phyloP scores from a whole-genome alignment of 2,113 vertebrate genomes.

The Emydocephalus ijimae region DNA sequence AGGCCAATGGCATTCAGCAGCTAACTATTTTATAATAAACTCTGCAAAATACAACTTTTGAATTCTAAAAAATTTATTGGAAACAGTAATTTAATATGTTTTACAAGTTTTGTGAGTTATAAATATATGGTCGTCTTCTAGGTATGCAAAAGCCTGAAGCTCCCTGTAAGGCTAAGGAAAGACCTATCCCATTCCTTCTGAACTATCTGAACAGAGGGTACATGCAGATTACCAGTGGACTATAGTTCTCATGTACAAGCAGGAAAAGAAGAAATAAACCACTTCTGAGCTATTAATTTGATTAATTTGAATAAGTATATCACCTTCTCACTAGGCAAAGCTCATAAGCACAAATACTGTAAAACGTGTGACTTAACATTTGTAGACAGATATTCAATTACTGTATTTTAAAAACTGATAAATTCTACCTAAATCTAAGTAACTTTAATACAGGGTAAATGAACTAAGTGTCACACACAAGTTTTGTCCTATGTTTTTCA shows the following conservation, averaged over 20 bases:
- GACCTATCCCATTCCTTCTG: neutral
- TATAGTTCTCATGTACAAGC: neutral
- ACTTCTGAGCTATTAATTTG: neutral
- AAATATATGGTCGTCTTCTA: slow-evolving; percentile 4
- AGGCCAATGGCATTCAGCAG: neutral
- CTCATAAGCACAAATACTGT: neutral
- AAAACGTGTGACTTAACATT: slow-evolving; percentile 53
- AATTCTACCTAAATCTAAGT: slow-evolving; percentile 40
- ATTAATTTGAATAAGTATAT: neutral
- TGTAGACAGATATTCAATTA: slow-evolving; percentile 58
- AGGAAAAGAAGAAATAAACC: neutral
- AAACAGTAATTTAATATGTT: slow-evolving; percentile 40
- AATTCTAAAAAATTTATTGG: slow-evolving; percentile 57
- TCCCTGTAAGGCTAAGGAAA: neutral
- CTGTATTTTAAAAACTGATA: slow-evolving; percentile 49
- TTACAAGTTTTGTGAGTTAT: slow-evolving; percentile 55
- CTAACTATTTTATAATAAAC: slow-evolving; percentile 32
- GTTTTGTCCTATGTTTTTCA: neutral
- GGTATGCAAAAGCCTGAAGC: neutral
- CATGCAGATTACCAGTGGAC: neutral
- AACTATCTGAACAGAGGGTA: neutral
- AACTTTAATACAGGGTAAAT: slow-evolving; percentile 38
- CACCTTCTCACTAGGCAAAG: neutral
- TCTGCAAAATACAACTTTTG: slow-evolving; percentile 39
- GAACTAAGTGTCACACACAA: slow-evolving; percentile 22